Percentiles rank a stretch among this genome's conserved stretches.
These are phyloP conservation scores for Halesus radiatus DNA, from an alignment of 1,140 invertebrate species.

Conservation along the genomic window DNA sequence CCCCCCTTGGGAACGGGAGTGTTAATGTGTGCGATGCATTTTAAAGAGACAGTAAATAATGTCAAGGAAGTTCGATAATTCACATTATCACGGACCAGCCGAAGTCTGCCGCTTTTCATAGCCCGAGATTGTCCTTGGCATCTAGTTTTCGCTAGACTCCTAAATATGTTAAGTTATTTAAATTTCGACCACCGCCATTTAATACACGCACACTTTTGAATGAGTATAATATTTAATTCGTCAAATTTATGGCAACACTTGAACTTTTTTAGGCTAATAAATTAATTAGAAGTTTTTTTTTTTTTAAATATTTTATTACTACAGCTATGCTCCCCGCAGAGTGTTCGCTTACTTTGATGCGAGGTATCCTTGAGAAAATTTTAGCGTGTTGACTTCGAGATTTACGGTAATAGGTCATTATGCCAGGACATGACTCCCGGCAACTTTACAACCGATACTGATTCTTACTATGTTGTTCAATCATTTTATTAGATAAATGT, in stretches of 20 bases:
- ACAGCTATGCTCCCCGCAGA: constrained; percentile 5
- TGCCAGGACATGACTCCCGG: background rate
- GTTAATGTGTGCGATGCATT: constrained; percentile 13
- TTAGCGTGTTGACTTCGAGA: background rate
- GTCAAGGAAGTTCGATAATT: constrained; percentile 33
- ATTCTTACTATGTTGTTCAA: too few relatives aligned
- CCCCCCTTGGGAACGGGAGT: too few relatives aligned
- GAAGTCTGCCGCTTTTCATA: background rate
- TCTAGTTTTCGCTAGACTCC: background rate
- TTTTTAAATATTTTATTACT: constrained; percentile 21
- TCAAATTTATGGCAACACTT: constrained; percentile 27
- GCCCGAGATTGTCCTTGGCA: background rate
- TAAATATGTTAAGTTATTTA: constrained; percentile 16
- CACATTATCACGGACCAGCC: background rate
- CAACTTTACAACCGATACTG: background rate
- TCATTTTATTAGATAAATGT: too few relatives aligned
- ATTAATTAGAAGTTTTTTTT: constrained; percentile 27
- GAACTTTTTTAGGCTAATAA: constrained; percentile 9
- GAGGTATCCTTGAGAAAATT: background rate
- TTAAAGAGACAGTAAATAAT: constrained; percentile 20
- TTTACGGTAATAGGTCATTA: constrained; percentile 22
- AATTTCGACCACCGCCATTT: constrained; percentile 15
- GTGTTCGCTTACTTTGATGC: constrained; percentile 20
- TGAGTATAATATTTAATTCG: background rate
- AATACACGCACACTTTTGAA: background rate